Percentiles rank a stretch among this genome's conserved stretches.
Conservation (phyloP, 1,140 invertebrate species). For the Chrysomallon squamiferum region DNA sequence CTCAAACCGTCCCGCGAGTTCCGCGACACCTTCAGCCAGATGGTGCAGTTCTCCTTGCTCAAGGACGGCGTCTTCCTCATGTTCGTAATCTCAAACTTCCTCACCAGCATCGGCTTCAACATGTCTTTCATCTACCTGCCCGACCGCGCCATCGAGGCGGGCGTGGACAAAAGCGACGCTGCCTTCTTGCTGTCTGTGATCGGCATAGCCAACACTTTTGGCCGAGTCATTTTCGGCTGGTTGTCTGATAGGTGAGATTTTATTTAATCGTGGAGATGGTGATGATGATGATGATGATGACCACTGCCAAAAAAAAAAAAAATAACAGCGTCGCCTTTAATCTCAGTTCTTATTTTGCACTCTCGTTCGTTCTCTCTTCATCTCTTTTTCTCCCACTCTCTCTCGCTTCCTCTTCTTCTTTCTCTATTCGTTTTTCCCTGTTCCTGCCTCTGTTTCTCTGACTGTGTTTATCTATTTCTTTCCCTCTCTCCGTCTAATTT, state of each 20-base stretch:
- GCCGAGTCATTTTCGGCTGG: constrained; percentile 63
- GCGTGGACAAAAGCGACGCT: constrained; percentile 74
- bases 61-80: constrained; percentile 87
- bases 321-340: too few relatives aligned
- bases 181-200: constrained; percentile 92
- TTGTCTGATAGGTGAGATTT: constrained; percentile 64
- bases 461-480: too few relatives aligned
- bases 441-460: too few relatives aligned
- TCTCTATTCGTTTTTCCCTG: too few relatives aligned
- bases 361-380: too few relatives aligned
- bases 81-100: constrained; percentile 92
- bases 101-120: constrained; percentile 96
- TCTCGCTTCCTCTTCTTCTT: too few relatives aligned
- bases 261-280: too few relatives aligned
- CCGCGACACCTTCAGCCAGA: constrained; percentile 71
- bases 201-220: constrained; percentile 70
- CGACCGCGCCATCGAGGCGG: constrained; percentile 56
- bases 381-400: too few relatives aligned
- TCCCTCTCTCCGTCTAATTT: too few relatives aligned
- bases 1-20: constrained; percentile 27
- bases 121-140: constrained; percentile 85
- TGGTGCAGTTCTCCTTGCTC: constrained; percentile 85
- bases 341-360: too few relatives aligned
- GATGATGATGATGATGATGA: too few relatives aligned
- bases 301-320: too few relatives aligned